Percentiles rank a stretch among this genome's conserved stretches.
phyloP scores from a whole-genome alignment of 2,888 invertebrate species.

The Oxystoma pomonae region DNA sequence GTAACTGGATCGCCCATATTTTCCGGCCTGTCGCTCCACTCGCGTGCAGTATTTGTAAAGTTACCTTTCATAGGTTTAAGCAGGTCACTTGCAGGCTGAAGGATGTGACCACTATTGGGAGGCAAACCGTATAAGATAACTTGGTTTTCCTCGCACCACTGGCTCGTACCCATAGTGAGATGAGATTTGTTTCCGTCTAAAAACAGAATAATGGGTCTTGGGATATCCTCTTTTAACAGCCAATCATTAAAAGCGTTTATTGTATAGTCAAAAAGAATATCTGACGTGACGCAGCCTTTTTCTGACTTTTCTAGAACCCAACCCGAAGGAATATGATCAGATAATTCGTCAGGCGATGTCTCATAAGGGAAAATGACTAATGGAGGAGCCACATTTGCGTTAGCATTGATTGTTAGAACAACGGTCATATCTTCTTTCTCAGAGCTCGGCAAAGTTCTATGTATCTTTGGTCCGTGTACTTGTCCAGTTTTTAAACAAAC shows the following conservation, averaged over 20 bases:
- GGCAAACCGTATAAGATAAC: not conserved
- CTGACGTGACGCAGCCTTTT: not conserved
- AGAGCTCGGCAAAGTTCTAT: not conserved
- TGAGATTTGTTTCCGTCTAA: not conserved
- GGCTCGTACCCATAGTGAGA: not conserved
- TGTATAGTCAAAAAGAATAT: not conserved
- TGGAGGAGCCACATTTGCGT: not conserved
- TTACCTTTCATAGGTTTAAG: not conserved
- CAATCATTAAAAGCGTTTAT: not conserved
- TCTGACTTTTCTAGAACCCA: not conserved
- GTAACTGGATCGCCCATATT: not conserved
- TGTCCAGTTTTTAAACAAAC: not conserved
- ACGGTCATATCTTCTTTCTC: not conserved
- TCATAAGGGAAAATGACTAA: not conserved
- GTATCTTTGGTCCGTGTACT: not conserved
- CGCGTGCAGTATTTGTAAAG: not conserved
- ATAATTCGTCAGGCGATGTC: not conserved
- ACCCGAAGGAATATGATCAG: not conserved
- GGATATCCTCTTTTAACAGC: not conserved
- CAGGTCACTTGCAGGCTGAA: not conserved
- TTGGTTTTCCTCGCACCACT: not conserved
- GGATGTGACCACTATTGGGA: not conserved
- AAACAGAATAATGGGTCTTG: not conserved
- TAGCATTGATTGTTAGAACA: not conserved
- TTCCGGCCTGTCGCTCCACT: not conserved